These are phyloP conservation scores for Drosophila anomalipes DNA, from an alignment of 2,888 invertebrate species.

Conservation along the genomic window DNA sequence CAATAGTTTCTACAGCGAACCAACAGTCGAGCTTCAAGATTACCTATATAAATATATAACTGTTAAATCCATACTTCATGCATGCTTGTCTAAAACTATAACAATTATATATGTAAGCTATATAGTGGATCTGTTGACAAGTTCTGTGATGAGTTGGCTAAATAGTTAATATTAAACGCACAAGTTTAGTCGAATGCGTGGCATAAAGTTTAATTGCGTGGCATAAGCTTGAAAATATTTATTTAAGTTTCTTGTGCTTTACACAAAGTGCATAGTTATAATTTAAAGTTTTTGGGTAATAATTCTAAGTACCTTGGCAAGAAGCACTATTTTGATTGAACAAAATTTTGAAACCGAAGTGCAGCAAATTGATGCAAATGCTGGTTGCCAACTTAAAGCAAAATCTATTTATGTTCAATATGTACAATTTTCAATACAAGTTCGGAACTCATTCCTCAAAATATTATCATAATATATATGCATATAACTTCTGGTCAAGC, in stretches of 20 bases:
- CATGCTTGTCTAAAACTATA: background rate
- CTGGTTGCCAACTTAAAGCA: background rate
- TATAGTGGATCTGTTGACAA: background rate
- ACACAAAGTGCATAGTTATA: background rate
- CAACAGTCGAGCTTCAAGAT: background rate
- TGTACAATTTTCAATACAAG: background rate
- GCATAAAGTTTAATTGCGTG: background rate
- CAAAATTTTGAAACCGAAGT: background rate
- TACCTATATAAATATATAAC: background rate
- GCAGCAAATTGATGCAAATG: background rate
- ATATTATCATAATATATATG: background rate
- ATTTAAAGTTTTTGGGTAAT: background rate
- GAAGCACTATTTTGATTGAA: background rate
- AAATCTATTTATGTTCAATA: background rate
- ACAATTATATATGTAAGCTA: background rate
- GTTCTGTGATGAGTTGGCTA: background rate
- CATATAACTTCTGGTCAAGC: background rate
- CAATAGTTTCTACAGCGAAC: background rate
- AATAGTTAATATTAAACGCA: background rate
- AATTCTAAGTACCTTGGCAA: background rate
- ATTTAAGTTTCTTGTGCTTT: background rate
- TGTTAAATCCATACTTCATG: background rate
- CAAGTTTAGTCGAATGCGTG: background rate
- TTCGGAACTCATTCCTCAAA: background rate
- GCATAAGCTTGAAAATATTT: background rate